These are phyloP conservation scores for Yoshiicerus persimilis DNA, from an alignment of 1,140 invertebrate genomes.

Conservation along the genomic window DNA sequence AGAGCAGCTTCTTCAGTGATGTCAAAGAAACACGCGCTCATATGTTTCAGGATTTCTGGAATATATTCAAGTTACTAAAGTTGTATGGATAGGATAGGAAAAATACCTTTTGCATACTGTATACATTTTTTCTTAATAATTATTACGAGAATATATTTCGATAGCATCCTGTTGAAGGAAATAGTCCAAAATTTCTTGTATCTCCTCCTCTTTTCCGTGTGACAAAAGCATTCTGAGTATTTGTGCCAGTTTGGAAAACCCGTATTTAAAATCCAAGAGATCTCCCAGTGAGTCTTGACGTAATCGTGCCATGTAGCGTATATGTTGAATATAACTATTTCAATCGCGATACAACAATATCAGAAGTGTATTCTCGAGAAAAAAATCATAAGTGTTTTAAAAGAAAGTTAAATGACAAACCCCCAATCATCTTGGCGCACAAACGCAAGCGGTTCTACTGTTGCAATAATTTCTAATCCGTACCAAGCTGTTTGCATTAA, in stretches of 20 bases:
- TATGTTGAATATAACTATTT: too few species aligned
- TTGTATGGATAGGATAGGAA: too few species aligned
- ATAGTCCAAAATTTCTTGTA: background rate
- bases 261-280: background rate
- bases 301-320: background rate
- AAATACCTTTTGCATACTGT: background rate
- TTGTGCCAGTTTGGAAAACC: background rate
- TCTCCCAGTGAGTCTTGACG: background rate
- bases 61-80: background rate
- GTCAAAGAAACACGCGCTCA: background rate
- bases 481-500: background rate
- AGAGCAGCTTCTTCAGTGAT: background rate
- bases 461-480: background rate
- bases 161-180: background rate
- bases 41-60: background rate
- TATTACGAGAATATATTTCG: background rate
- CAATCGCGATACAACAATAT: too few species aligned
- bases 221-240: background rate
- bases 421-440: background rate
- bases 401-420: too few species aligned
- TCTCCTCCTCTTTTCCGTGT: background rate
- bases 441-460: background rate
- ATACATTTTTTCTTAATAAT: background rate
- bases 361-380: background rate
- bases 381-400: too few species aligned